Evolutionary conservation across 2,888 invertebrate genomes (phyloP), one percentile per base, ranked within the genome.

Genomic region (Antheraea assamensis): DNA sequence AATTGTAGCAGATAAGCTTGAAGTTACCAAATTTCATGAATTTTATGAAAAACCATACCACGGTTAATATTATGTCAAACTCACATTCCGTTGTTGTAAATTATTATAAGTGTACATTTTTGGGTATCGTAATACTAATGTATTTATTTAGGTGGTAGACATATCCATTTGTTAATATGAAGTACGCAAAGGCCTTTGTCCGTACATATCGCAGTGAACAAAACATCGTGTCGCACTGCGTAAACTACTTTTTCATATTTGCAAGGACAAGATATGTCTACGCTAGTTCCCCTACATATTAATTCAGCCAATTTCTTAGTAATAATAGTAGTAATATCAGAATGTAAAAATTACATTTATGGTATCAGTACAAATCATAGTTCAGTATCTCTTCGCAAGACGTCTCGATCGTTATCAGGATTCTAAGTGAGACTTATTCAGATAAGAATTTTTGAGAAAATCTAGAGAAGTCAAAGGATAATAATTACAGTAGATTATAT

Each of bases 81-180:
- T 15, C 13, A 13, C 19, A 24, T 15, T 61, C 27, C 4, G 27
- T 27, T 61, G 27, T 15, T 27, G 27, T 17, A 61, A 61, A 30
- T 64, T 30, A 30, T 30, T 17, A 30, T 17, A 58, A 27, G 27
- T 27, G 8, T 64, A 17, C 4, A 27, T 17, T 64, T 64, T 27
- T 30, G 17, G 61, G 30, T 27, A 64, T 30, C 30, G 30, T 10
- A 30, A 27, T 64, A 17, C 4, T 64, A 8, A 30, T 30, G 17
- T 64, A 30, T 64, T 64, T 64, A 64, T 64, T 64, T 64, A 64
- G 61, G 17, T 64, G 61, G 61, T 64, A 64, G 27, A 64, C 27
- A 30, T 64, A n/a, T 58, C 21, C 19, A 7, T 52, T 21, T 7
- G 3, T 24, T 30, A 30, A 19, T 64, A 27, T 64, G 61, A 30